These are phyloP conservation scores for Spicauda simplicius DNA, from an alignment of 2,888 invertebrate species.

Conservation along the genomic window DNA sequence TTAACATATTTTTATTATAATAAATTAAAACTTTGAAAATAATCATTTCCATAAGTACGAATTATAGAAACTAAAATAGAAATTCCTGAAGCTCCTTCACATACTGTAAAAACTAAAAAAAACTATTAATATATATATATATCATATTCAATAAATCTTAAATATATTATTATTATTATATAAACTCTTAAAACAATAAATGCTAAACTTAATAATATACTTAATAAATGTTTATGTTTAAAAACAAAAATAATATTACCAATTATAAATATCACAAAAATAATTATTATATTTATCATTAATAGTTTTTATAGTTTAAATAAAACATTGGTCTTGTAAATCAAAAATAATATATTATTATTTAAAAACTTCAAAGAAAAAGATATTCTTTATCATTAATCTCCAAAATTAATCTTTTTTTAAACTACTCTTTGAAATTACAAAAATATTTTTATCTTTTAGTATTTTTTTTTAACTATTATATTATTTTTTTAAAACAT, in stretches of 20 bases:
- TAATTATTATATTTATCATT: slow-evolving; percentile 79
- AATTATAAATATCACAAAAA: slow-evolving; percentile 77
- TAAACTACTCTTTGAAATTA: slow-evolving; percentile 60
- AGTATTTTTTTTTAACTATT: too few species aligned
- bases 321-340: slow-evolving; percentile 86
- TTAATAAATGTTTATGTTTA: slow-evolving; percentile 85
- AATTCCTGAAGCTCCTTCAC: slow-evolving; percentile 87
- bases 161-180: slow-evolving; percentile 77
- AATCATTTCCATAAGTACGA: slow-evolving; percentile 87
- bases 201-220: slow-evolving; percentile 85
- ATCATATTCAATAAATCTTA: slow-evolving; percentile 73
- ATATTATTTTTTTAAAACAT: too few species aligned
- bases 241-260: slow-evolving; percentile 82
- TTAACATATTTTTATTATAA: slow-evolving; percentile 86
- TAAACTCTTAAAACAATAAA: slow-evolving; percentile 85
- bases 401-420: slow-evolving; percentile 89
- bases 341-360: slow-evolving; percentile 77
- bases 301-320: slow-evolving; percentile 77
- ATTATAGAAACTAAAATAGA: slow-evolving; percentile 86
- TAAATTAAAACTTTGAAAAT: slow-evolving; percentile 84
- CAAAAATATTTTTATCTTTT: too few species aligned
- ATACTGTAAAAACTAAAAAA: slow-evolving; percentile 86
- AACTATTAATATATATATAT: slow-evolving; percentile 85
- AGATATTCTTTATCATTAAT: slow-evolving; percentile 85
- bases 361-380: slow-evolving; percentile 87